phyloP scores from a whole-genome alignment of 64 coral and sea anemone genomes.

The Actinia equina region DNA sequence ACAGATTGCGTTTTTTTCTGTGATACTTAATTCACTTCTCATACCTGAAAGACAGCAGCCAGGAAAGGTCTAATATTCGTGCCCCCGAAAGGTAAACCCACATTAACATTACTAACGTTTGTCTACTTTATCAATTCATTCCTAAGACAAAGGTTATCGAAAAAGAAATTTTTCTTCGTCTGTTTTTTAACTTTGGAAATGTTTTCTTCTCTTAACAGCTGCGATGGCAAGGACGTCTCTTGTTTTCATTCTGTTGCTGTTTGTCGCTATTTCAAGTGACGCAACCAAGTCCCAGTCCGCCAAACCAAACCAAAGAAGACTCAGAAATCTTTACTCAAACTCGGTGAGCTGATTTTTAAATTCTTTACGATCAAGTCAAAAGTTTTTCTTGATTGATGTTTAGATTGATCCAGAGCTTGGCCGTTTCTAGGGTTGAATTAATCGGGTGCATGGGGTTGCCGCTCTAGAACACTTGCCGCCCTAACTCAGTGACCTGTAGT shows the following conservation, averaged over 20 bases:
- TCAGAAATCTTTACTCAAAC: conserved; percentile 5
- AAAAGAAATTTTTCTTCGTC: background rate
- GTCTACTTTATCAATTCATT: background rate
- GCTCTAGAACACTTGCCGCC: too few species aligned
- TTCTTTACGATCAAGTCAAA: too few species aligned
- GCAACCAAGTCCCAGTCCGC: background rate
- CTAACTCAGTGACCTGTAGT: too few species aligned
- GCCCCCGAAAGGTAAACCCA: background rate
- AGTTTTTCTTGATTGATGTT: too few species aligned
- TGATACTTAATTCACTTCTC: background rate
- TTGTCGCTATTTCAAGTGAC: background rate
- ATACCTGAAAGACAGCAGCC: background rate
- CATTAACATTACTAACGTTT: background rate
- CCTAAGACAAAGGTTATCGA: background rate
- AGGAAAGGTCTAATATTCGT: background rate
- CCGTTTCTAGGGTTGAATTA: too few species aligned
- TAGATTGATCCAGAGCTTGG: too few species aligned
- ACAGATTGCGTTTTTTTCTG: background rate
- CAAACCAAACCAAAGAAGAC: background rate
- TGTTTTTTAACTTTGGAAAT: background rate
- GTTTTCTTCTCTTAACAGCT: background rate
- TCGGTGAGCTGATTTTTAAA: background rate
- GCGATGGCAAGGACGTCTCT: background rate
- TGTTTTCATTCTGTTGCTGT: background rate
- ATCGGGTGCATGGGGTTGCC: too few species aligned